Evolutionary conservation across 2,888 invertebrate species (phyloP).

Genomic region (Tipula helvola): DNA sequence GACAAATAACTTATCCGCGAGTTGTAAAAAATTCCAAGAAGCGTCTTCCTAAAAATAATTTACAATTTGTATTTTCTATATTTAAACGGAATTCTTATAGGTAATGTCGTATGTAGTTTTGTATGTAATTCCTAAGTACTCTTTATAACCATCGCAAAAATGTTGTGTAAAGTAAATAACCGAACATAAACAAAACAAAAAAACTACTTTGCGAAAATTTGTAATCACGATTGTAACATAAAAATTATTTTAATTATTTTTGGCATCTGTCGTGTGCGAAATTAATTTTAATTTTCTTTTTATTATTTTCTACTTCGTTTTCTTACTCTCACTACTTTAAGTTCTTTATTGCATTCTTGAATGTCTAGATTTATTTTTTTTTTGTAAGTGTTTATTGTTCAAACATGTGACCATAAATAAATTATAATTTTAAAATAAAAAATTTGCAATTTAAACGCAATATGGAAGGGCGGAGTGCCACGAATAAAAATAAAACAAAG

Average conservation of each 20-base stretch:
- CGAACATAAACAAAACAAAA: background rate
- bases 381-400: background rate
- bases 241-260: slow-evolving; percentile 4
- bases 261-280: slow-evolving; percentile 4
- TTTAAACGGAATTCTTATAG: background rate
- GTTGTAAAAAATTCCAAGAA: background rate
- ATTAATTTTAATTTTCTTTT: background rate
- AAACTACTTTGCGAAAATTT: background rate
- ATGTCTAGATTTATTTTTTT: background rate
- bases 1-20: background rate
- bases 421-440: background rate
- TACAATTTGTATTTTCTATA: background rate
- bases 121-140: background rate
- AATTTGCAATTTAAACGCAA: background rate
- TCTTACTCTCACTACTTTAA: background rate
- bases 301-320: background rate
- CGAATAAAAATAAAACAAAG: background rate
- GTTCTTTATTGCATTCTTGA: background rate
- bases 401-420: background rate
- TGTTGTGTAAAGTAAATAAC: background rate
- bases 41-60: background rate
- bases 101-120: background rate
- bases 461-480: background rate
- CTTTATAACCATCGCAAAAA: background rate
- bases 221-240: background rate